A percentile compares a stretch with the other conserved stretches of the same genome.
Conservation (phyloP, 2,888 invertebrate genomes). For the Archaeoteleia sp. region DNA sequence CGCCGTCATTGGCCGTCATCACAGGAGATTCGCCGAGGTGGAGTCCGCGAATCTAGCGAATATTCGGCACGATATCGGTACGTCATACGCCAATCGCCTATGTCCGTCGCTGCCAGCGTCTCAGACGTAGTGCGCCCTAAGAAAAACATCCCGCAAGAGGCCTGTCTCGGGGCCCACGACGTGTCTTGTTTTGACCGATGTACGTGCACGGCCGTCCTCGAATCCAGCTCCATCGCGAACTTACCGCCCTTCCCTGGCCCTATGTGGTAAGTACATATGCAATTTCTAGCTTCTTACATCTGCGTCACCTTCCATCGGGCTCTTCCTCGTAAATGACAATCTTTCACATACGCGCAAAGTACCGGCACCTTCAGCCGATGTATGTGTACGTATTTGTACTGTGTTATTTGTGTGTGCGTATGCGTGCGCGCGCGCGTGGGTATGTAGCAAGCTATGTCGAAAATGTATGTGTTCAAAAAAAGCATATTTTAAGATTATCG, state of each 20-base stretch:
- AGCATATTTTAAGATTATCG: no score
- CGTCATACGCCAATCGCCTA: slow-evolving; percentile 4
- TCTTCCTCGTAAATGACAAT: no score
- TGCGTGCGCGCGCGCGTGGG: no score
- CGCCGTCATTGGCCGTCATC: no score
- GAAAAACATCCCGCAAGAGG: slow-evolving; percentile 18
- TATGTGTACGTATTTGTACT: no score
- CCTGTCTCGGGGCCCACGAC: background rate
- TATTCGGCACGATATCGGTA: slow-evolving; percentile 3
- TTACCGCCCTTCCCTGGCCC: slow-evolving; percentile 60
- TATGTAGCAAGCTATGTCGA: no score
- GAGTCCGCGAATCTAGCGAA: slow-evolving; percentile 6
- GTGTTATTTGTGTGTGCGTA: no score
- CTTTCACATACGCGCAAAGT: no score
- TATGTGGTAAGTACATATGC: slow-evolving; percentile 60
- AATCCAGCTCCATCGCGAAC: background rate
- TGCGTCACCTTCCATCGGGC: no score
- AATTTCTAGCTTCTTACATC: slow-evolving; percentile 5
- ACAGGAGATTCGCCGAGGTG: background rate
- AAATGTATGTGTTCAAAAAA: no score
- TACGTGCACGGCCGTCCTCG: slow-evolving; percentile 50
- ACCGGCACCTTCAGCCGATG: no score
- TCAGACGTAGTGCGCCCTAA: slow-evolving; percentile 55
- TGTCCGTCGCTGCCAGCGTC: background rate
- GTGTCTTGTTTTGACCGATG: slow-evolving; percentile 57